A percentile compares a stretch with the other conserved stretches of the same genome.
Conservation (phyloP, 2,113 vertebrate genomes). For the Ellobius talpinus region DNA sequence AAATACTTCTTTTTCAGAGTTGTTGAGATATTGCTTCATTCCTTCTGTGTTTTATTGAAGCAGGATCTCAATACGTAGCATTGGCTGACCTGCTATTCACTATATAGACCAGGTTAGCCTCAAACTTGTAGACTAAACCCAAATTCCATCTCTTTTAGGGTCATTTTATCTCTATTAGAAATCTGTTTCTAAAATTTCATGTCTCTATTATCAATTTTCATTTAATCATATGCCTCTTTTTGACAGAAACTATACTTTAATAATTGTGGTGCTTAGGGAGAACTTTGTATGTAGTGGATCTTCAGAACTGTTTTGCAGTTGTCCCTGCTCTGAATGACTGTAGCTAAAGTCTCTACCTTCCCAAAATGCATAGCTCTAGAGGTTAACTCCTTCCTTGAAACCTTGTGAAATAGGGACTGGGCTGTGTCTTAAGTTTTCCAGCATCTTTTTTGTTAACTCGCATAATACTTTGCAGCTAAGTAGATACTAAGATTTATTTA, state of each 20-base stretch:
- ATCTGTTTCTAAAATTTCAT: neutral
- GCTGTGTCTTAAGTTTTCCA: neutral
- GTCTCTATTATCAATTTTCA: neutral
- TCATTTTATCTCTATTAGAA: neutral
- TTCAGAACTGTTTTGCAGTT: neutral
- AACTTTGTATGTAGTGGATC: neutral
- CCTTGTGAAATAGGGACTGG: neutral
- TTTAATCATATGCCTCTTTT: neutral
- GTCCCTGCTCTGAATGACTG: neutral
- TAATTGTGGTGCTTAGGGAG: neutral
- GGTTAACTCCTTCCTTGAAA: neutral
- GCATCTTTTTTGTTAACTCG: neutral
- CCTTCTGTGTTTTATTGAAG: neutral
- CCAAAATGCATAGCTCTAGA: neutral
- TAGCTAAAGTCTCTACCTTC: neutral
- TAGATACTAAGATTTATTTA: neutral
- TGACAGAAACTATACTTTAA: neutral
- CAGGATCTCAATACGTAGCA: neutral
- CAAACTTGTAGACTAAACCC: neutral
- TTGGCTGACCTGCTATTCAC: neutral
- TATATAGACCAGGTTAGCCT: neutral
- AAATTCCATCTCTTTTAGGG: neutral
- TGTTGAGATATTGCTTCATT: neutral
- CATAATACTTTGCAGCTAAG: neutral
- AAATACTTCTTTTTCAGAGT: neutral